These are phyloP conservation scores for Brachionus rotundiformis DNA, from an alignment of 1,140 invertebrate genomes.

Conservation along the genomic window DNA sequence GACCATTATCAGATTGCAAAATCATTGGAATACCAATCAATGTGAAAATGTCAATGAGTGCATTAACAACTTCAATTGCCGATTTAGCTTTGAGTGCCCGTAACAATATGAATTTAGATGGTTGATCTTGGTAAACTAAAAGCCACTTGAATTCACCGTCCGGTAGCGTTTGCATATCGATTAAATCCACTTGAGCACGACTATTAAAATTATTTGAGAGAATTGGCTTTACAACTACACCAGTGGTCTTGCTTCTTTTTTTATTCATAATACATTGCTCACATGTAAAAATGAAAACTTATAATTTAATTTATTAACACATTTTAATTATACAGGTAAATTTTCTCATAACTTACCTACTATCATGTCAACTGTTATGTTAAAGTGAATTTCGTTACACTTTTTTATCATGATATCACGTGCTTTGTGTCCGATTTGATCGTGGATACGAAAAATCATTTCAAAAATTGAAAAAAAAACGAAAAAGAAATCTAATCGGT, in stretches of 20 bases:
- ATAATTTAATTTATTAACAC: not conserved
- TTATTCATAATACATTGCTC: not conserved
- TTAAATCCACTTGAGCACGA: too few species aligned
- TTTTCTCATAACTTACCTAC: not conserved
- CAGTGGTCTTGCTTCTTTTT: not conserved
- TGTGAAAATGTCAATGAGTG: too few species aligned
- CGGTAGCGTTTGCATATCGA: too few species aligned
- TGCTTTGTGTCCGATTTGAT: not conserved
- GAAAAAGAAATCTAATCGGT: not conserved
- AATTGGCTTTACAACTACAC: not conserved
- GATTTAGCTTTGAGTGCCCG: too few species aligned
- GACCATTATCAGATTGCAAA: too few species aligned
- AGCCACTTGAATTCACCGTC: too few species aligned
- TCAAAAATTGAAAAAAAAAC: not conserved
- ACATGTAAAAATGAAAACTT: not conserved
- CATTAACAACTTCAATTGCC: too few species aligned
- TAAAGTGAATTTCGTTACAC: not conserved
- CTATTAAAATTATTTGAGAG: too few species aligned
- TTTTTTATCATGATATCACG: not conserved
- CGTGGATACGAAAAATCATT: not conserved
- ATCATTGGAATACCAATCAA: too few species aligned
- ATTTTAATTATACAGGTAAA: not conserved
- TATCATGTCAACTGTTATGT: not conserved
- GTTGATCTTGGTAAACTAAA: too few species aligned
- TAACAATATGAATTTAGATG: too few species aligned